A percentile compares a stretch with the other conserved stretches of the same genome.
phyloP scores from a whole-genome alignment of 2,888 invertebrate genomes.

The Pachliopta kotzebuea region DNA sequence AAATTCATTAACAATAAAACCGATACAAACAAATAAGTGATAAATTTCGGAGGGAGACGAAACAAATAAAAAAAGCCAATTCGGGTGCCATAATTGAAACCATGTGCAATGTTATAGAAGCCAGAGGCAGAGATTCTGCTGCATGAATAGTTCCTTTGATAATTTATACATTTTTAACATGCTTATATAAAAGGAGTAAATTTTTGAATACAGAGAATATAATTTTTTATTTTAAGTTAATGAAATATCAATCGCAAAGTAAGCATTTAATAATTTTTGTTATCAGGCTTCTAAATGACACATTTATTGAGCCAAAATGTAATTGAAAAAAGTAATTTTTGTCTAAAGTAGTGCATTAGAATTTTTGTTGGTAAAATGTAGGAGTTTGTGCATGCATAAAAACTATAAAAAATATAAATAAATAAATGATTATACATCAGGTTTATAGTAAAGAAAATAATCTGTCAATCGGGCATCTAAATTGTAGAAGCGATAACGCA shows the following conservation, averaged over 20 bases:
- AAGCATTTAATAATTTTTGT: constrained; percentile 4
- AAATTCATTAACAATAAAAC: constrained; percentile 23
- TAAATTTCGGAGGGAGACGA: constrained; percentile 44
- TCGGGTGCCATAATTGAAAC: constrained; percentile 51
- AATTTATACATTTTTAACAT: constrained; percentile 16
- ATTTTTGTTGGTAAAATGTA: constrained; percentile 19
- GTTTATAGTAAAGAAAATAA: constrained; percentile 38
- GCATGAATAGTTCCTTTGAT: constrained; percentile 14
- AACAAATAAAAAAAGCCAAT: constrained; percentile 58
- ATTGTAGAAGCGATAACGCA: constrained; percentile 44
- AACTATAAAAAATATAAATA: constrained; percentile 33
- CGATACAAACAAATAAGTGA: constrained; percentile 13
- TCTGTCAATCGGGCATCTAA: constrained; percentile 38
- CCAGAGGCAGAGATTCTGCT: constrained; percentile 57
- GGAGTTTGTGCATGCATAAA: constrained; percentile 30
- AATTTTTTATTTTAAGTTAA: background rate
- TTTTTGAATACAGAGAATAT: constrained; percentile 5
- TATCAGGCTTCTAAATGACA: constrained; percentile 62
- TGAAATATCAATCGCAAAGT: background rate
- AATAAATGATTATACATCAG: constrained; percentile 37
- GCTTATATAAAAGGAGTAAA: constrained; percentile 1
- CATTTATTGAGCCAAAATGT: constrained; percentile 68
- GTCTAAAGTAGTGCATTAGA: constrained; percentile 21
- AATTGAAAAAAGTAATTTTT: constrained; percentile 18
- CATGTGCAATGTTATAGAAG: constrained; percentile 65